Percentiles rank a stretch among this genome's conserved stretches.
phyloP scores from a whole-genome alignment of 2,888 invertebrate genomes.

The Apodemia hepburni region DNA sequence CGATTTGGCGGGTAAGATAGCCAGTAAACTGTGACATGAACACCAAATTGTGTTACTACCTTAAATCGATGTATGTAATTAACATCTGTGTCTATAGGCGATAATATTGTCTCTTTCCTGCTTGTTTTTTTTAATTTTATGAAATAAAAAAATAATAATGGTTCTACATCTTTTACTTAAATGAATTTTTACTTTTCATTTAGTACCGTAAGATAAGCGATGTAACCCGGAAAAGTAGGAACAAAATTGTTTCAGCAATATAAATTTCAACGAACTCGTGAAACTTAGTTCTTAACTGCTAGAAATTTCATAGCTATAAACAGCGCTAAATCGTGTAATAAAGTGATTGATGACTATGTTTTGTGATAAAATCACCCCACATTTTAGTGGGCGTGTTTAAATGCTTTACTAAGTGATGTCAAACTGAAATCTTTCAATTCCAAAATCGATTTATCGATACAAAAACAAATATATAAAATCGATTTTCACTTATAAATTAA shows the following conservation, averaged over 20 bases:
- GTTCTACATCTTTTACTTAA: too few relatives aligned
- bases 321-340: constrained; percentile 8
- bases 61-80: too few relatives aligned
- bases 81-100: too few relatives aligned
- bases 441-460: neutral
- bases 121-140: too few relatives aligned
- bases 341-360: constrained; percentile 5
- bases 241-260: neutral
- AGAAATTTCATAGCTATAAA: constrained; percentile 7
- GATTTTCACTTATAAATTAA: neutral
- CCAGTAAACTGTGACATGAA: too few relatives aligned
- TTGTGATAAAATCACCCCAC: constrained; percentile 13
- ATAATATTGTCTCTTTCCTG: too few relatives aligned
- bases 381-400: constrained; percentile 11
- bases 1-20: too few relatives aligned
- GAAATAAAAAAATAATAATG: too few relatives aligned
- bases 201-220: neutral
- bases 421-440: neutral
- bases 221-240: neutral
- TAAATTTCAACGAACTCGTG: neutral
- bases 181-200: too few relatives aligned
- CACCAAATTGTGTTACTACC: too few relatives aligned
- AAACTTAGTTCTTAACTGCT: neutral
- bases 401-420: neutral
- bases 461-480: neutral